These are phyloP conservation scores for Mus musculus DNA, from an alignment of 2,113 vertebrate species.

Conservation along the genomic window DNA sequence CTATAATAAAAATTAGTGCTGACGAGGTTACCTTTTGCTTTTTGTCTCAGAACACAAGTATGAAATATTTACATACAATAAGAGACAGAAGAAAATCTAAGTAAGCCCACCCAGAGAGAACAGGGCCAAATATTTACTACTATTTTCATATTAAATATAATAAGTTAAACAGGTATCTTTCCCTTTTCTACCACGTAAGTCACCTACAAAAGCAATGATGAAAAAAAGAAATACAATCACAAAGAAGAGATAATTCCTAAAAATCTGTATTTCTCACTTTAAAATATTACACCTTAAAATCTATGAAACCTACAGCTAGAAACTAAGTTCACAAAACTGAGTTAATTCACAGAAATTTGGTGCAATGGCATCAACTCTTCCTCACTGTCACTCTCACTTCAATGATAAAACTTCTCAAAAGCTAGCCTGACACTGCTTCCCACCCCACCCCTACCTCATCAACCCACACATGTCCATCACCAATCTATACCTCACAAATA, in stretches of 20 bases:
- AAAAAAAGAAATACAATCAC: background rate
- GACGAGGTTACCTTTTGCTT: background rate
- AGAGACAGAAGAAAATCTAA: constrained; percentile 19
- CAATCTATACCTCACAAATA: background rate
- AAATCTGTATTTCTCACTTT: background rate
- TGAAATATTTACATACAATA: background rate
- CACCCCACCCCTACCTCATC: too few relatives aligned
- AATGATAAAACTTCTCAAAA: background rate
- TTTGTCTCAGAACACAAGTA: constrained; percentile 56
- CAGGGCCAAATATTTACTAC: background rate
- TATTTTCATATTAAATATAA: background rate
- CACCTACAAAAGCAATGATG: background rate
- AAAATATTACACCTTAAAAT: background rate
- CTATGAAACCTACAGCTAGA: background rate
- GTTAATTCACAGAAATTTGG: background rate
- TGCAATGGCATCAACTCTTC: background rate
- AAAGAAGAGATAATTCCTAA: background rate
- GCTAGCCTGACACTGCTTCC: background rate
- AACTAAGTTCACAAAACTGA: background rate
- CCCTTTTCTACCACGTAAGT: background rate
- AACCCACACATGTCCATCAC: too few relatives aligned
- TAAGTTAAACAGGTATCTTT: constrained; percentile 15
- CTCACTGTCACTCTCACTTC: background rate
- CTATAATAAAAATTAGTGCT: constrained; percentile 18
- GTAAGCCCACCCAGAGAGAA: background rate